phyloP scores from a whole-genome alignment of 30 jellyfish, hydroid and myxozoan species.

The Morbakka virulenta region DNA sequence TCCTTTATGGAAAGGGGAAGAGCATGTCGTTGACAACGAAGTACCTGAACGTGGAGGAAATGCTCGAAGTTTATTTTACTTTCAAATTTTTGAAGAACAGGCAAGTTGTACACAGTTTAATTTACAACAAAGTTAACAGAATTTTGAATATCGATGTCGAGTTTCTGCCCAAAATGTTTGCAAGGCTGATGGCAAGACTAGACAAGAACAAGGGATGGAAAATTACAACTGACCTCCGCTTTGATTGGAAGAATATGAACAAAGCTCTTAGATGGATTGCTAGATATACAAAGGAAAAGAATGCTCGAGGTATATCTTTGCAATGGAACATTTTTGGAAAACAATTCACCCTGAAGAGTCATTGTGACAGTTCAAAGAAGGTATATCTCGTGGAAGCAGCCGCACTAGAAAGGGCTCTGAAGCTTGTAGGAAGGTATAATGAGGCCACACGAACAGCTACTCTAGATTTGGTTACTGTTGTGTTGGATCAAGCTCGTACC shows the following conservation, averaged over 20 bases:
- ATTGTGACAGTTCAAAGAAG: constrained; percentile 38
- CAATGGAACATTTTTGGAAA: constrained; percentile 32
- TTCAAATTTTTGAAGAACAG: constrained; percentile 72
- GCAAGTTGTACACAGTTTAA: constrained; percentile 61
- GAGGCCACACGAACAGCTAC: background rate
- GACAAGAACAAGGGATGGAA: constrained; percentile 74
- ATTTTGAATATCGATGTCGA: constrained; percentile 71
- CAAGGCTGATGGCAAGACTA: constrained; percentile 62
- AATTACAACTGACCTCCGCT: constrained; percentile 69
- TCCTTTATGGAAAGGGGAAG: constrained; percentile 68
- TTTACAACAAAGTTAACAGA: constrained; percentile 63
- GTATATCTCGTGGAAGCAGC: constrained; percentile 34
- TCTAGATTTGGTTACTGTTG: background rate
- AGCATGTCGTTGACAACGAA: constrained; percentile 62
- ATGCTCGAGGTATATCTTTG: constrained; percentile 44
- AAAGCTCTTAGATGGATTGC: constrained; percentile 65
- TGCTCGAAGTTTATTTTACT: constrained; percentile 45
- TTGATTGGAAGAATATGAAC: constrained; percentile 73
- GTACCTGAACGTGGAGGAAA: constrained; percentile 49
- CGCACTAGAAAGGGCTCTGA: constrained; percentile 37
- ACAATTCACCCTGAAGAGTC: constrained; percentile 32
- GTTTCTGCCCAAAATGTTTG: constrained; percentile 93
- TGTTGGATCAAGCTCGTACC: constrained; percentile 21
- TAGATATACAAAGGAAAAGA: constrained; percentile 35
- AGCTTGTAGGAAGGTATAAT: background rate